Evolutionary conservation across 2,888 invertebrate species (phyloP).

Genomic region (Hipparchia semele): DNA sequence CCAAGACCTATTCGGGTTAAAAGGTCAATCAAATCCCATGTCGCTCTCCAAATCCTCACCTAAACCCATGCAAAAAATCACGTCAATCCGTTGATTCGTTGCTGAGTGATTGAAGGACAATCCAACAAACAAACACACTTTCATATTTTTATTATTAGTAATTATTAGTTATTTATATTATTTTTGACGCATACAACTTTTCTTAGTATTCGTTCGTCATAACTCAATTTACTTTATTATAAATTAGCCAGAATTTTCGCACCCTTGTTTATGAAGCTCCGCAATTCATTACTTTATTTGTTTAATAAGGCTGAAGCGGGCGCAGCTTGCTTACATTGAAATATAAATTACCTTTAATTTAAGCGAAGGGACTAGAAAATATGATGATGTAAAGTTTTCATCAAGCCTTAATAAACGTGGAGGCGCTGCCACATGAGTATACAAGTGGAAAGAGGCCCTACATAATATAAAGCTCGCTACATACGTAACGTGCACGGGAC

Average conservation of each 20-base stretch:
- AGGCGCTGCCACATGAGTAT: constrained; percentile 35
- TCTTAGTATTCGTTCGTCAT: neutral
- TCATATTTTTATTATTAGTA: too few relatives aligned
- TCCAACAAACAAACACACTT: too few relatives aligned
- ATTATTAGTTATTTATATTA: too few relatives aligned
- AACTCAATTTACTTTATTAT: constrained; percentile 9
- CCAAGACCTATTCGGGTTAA: too few relatives aligned
- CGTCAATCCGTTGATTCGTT: too few relatives aligned
- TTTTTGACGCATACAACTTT: neutral
- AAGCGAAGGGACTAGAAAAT: constrained; percentile 77
- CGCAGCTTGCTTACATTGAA: constrained; percentile 70
- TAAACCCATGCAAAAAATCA: too few relatives aligned
- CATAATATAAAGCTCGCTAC: too few relatives aligned
- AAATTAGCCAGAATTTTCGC: constrained; percentile 63
- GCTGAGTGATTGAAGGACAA: too few relatives aligned
- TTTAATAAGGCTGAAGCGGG: constrained; percentile 75
- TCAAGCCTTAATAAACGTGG: constrained; percentile 67
- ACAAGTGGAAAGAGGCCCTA: too few relatives aligned
- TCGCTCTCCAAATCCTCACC: too few relatives aligned
- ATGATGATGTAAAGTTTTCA: constrained; percentile 78
- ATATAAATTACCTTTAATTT: constrained; percentile 81
- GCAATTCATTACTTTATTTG: constrained; percentile 78
- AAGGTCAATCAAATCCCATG: too few relatives aligned
- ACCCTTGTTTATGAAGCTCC: constrained; percentile 69
- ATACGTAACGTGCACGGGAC: too few relatives aligned